Base-by-base conservation (phyloP, 2,797 vertebrate species). In the Anniella stebbinsi region DNA sequence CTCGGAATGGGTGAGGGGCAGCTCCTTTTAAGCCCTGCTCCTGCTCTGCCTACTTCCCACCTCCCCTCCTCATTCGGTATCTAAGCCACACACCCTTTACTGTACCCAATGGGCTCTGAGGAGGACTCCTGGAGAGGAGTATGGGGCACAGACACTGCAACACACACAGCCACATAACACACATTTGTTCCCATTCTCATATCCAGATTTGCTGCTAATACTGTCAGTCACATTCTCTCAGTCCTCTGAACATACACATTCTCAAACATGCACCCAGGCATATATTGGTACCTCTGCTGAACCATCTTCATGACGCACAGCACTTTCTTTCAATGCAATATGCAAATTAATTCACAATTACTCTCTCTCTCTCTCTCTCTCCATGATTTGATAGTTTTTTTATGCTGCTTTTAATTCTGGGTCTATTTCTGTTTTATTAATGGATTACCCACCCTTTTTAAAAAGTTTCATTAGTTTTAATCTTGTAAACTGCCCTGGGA, bases 1-100 rank as follows among this genome's bases (percentile, higher is more conserved):
- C 30, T 90, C 28, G 33, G 80, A 38, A 28, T 45, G 28, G 80
- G n/a, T 76, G 85, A 15, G 70, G 41, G 38, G 66, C 73, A 77
- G 48, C 63, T 36, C 60, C 51, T 84, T 90, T 77, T 90, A 87
- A 87, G 5, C 41, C 72, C 89, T 87, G 45, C 66, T 77, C 63
- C 67, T 25, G 73, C 72, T 82, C 89, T 60, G 7, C 85, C 89
- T 48, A 67, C 85, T n/a, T 51, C 60, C 60, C 48, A 83, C n/a
- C 86, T 69, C 54, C 80, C 63, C 73, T 76, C 48, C 28, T 77
- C 72, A 87, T 87, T 90, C 70, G 80, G 48, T 60, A 38, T 11
- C 51, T 33, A 83, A 48, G 25, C 3, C 28, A 77, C 63, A 2
- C 77, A 76, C 63, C 4, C 30, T 84, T 90, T 75, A 45, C 9